Conservation (phyloP, 1,140 invertebrate genomes). For the Nasonia vitripennis region DNA sequence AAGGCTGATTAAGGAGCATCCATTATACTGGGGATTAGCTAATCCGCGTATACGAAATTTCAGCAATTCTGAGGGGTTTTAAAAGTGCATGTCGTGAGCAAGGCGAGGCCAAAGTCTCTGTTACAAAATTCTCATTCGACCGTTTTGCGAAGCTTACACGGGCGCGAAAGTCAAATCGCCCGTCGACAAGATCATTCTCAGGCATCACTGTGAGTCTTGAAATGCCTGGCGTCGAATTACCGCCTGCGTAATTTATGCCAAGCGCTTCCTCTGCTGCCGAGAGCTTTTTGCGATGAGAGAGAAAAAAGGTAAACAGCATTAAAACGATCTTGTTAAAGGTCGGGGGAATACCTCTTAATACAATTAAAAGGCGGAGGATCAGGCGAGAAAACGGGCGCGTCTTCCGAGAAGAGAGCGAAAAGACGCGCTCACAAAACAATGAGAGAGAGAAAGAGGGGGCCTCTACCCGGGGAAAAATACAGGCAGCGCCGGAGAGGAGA, state of each 20-base stretch:
- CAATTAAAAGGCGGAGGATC: slow-evolving; percentile 33
- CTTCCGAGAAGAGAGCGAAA: slow-evolving; percentile 22
- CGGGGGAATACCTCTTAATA: slow-evolving; percentile 15
- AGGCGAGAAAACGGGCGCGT: not conserved
- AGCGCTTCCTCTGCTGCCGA: not conserved
- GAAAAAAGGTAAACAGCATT: not conserved
- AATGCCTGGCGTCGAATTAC: not conserved
- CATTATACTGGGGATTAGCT: not conserved
- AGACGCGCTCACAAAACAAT: slow-evolving; percentile 35
- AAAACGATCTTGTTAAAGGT: slow-evolving; percentile 29
- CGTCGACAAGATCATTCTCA: not conserved
- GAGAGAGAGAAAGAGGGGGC: not conserved
- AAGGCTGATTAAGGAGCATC: slow-evolving; percentile 12
- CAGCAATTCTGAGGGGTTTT: not conserved
- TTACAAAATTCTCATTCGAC: slow-evolving; percentile 2
- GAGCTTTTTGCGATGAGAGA: not conserved
- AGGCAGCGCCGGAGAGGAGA: not conserved
- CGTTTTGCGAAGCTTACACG: not conserved
- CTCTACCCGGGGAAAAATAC: not conserved
- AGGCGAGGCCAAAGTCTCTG: not conserved
- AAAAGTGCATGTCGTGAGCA: not conserved
- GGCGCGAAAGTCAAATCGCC: too few species aligned
- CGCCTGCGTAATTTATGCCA: not conserved
- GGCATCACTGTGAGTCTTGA: not conserved
- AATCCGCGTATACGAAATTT: not conserved